Percentiles rank a stretch among this genome's conserved stretches.
phyloP scores from a whole-genome alignment of 2,113 vertebrate species.

The Euleptes europaea region DNA sequence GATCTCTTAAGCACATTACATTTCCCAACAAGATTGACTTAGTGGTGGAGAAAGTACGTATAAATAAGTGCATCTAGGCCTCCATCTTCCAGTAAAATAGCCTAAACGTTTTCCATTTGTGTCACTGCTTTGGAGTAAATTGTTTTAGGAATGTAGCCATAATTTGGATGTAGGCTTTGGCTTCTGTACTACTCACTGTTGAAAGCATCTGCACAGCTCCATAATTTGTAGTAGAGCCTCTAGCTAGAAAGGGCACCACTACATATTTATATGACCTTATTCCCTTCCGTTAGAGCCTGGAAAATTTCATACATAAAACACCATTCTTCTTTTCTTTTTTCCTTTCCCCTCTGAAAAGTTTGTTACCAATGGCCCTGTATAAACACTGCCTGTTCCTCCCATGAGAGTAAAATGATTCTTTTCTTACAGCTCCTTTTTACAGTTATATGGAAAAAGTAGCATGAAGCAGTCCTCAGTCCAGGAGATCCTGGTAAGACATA shows the following conservation, averaged over 20 bases:
- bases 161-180: neutral
- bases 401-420: neutral
- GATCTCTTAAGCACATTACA: neutral
- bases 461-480: slow-evolving; percentile 35
- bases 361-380: slow-evolving; percentile 1
- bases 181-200: neutral
- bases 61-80: neutral
- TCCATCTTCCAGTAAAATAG: neutral
- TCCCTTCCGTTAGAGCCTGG: neutral
- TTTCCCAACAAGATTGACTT: neutral
- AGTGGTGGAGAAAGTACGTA: neutral
- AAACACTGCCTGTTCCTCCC: slow-evolving; percentile 16
- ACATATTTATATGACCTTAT: slow-evolving; percentile 26
- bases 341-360: slow-evolving; percentile 17
- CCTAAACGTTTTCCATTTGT: neutral
- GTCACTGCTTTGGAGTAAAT: neutral
- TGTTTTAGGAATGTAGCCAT: slow-evolving; percentile 16
- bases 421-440: slow-evolving; percentile 28
- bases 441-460: slow-evolving; percentile 42
- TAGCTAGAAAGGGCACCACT: slow-evolving; percentile 4
- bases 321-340: neutral
- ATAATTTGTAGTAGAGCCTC: slow-evolving; percentile 6
- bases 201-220: neutral
- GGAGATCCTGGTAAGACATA: slow-evolving; percentile 27
- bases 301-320: neutral